phyloP scores from a whole-genome alignment of 2,113 vertebrate species.

The Callopanchax toddi region DNA sequence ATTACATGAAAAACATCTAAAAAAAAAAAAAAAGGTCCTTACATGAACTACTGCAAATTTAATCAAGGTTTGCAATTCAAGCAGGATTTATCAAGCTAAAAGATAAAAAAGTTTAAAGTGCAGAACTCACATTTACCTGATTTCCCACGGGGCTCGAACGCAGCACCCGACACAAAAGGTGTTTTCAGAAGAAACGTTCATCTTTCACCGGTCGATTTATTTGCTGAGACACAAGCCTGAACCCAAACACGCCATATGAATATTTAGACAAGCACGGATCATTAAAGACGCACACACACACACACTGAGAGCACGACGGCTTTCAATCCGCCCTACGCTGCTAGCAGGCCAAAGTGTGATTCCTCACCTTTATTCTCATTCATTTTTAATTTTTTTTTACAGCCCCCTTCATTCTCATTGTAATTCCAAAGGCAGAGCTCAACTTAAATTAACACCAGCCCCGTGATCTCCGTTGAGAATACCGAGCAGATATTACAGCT shows the following conservation, averaged over 20 bases:
- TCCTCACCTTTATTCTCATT: constrained; percentile 60
- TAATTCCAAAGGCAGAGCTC: constrained; percentile 61
- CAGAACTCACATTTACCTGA: constrained; percentile 57
- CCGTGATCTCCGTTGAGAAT: constrained; percentile 54
- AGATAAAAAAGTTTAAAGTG: constrained; percentile 28
- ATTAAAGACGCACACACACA: constrained; percentile 17
- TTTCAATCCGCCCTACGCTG: constrained; percentile 29
- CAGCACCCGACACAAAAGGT: constrained; percentile 37
- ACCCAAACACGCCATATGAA: constrained; percentile 31
- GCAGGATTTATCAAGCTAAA: constrained; percentile 20
- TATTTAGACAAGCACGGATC: constrained; percentile 31
- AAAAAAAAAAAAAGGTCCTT: not conserved
- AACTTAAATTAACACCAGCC: constrained; percentile 57
- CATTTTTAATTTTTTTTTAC: constrained; percentile 48
- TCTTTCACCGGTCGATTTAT: constrained; percentile 51
- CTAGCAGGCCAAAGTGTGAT: constrained; percentile 51
- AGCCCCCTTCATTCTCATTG: constrained; percentile 56
- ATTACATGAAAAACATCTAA: not conserved
- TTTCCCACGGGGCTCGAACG: constrained; percentile 51
- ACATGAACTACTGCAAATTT: not conserved
- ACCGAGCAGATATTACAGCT: constrained; percentile 51
- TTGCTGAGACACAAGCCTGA: constrained; percentile 35
- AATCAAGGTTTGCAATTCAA: constrained; percentile 30
- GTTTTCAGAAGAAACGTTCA: constrained; percentile 39
- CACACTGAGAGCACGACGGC: constrained; percentile 33